Conservation (phyloP, 2,113 vertebrate species). For the Syngnathus typhle region DNA sequence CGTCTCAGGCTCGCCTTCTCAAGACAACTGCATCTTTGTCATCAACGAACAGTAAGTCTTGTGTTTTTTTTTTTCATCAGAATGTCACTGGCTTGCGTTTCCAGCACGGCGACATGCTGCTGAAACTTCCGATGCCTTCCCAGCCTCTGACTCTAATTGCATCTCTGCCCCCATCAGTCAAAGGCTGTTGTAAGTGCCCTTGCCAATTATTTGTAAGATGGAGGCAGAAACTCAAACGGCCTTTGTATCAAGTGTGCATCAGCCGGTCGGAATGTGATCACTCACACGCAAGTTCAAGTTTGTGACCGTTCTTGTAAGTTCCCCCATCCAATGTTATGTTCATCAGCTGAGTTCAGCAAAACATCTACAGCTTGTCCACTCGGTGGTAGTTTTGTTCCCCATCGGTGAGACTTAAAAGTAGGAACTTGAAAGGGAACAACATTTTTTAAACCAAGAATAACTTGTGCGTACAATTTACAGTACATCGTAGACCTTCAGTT, state of each 20-base stretch:
- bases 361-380: background rate
- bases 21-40: constrained; percentile 98
- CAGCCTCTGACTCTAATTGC: constrained; percentile 4
- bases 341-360: constrained; percentile 11
- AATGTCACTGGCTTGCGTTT: constrained; percentile 48
- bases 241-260: constrained; percentile 10
- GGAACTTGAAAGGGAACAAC: too few relatives aligned
- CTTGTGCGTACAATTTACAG: too few relatives aligned
- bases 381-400: too few relatives aligned
- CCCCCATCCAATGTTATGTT: background rate
- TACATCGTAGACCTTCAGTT: background rate
- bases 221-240: constrained; percentile 6
- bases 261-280: constrained; percentile 22
- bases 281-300: constrained; percentile 11
- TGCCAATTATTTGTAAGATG: constrained; percentile 13
- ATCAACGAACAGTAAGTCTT: constrained; percentile 95
- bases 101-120: constrained; percentile 21
- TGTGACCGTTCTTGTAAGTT: constrained; percentile 17
- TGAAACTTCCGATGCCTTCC: constrained; percentile 16
- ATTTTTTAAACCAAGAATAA: too few relatives aligned
- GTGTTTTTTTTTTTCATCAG: constrained; percentile 32
- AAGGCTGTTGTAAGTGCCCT: background rate
- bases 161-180: constrained; percentile 21
- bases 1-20: constrained; percentile 85
- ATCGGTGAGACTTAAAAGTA: too few relatives aligned